Conservation (phyloP, 1,140 invertebrate genomes). For the Leucophenga varia region DNA sequence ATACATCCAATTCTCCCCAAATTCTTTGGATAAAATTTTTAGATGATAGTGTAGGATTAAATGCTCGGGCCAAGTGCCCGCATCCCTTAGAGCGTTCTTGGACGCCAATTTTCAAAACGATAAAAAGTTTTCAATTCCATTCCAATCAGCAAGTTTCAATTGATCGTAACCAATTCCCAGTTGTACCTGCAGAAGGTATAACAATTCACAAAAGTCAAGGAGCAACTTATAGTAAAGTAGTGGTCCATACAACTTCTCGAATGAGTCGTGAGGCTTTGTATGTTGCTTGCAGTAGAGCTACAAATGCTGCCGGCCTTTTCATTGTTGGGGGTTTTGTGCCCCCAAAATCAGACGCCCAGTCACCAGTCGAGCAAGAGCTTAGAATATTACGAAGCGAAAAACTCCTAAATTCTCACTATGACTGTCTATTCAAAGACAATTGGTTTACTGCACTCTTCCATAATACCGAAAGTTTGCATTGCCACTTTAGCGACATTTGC, state of each 20-base stretch:
- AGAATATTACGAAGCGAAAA: not conserved
- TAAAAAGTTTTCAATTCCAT: not conserved
- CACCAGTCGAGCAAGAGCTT: no score
- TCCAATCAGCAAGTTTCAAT: not conserved
- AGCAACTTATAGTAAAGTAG: not conserved
- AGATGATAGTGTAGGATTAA: slow-evolving; percentile 1
- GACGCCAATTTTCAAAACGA: not conserved
- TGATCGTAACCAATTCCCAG: slow-evolving; percentile 9
- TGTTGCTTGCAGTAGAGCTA: no score
- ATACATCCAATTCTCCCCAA: no score
- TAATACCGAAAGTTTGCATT: not conserved
- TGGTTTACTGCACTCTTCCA: not conserved
- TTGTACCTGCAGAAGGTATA: slow-evolving; percentile 6
- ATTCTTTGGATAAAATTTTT: slow-evolving; percentile 3
- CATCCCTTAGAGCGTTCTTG: not conserved
- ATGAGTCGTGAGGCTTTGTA: not conserved
- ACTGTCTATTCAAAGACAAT: not conserved
- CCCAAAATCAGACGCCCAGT: no score
- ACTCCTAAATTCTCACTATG: not conserved
- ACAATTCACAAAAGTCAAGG: slow-evolving; percentile 16
- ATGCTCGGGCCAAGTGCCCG: slow-evolving; percentile 2
- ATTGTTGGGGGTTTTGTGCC: no score
- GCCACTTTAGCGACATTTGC: not conserved
- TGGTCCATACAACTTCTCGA: not conserved
- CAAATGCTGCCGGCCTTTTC: no score